Evolutionary conservation across 2,797 vertebrate genomes (phyloP).

Genomic region (Cossypha dichroa): DNA sequence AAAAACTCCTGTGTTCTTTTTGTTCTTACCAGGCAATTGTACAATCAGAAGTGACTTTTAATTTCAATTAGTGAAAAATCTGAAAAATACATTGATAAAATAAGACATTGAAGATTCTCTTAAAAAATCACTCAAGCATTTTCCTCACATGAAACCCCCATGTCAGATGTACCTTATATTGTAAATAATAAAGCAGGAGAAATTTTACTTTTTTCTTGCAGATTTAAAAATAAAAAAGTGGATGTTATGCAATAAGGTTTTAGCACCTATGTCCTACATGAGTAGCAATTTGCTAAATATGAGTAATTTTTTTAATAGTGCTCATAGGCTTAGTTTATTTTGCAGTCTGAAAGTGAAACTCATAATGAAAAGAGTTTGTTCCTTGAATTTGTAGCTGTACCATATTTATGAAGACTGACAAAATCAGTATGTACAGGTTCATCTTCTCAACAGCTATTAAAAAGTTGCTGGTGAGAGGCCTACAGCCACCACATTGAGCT

Average conservation of each 20-base stretch:
- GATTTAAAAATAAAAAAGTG: neutral
- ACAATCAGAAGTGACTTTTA: neutral
- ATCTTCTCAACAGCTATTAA: neutral
- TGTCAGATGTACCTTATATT: neutral
- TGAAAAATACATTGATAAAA: neutral
- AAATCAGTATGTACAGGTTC: neutral
- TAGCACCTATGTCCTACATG: neutral
- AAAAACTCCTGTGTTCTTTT: neutral
- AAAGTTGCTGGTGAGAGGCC: neutral
- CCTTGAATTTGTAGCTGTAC: neutral
- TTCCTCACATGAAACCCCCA: neutral
- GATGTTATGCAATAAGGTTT: neutral
- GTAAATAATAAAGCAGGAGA: neutral
- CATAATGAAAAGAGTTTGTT: neutral
- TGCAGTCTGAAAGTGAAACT: neutral
- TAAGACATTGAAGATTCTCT: neutral
- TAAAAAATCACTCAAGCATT: conserved; percentile 4
- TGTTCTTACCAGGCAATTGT: neutral
- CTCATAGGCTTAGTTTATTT: neutral
- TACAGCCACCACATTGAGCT: neutral
- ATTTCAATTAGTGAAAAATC: neutral
- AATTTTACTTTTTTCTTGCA: neutral
- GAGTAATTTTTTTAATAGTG: neutral
- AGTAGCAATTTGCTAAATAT: neutral
- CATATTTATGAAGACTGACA: neutral